Percentiles rank a stretch among this genome's conserved stretches.
Conservation (phyloP, 2,888 invertebrate species). For the Lucinisca nassula region DNA sequence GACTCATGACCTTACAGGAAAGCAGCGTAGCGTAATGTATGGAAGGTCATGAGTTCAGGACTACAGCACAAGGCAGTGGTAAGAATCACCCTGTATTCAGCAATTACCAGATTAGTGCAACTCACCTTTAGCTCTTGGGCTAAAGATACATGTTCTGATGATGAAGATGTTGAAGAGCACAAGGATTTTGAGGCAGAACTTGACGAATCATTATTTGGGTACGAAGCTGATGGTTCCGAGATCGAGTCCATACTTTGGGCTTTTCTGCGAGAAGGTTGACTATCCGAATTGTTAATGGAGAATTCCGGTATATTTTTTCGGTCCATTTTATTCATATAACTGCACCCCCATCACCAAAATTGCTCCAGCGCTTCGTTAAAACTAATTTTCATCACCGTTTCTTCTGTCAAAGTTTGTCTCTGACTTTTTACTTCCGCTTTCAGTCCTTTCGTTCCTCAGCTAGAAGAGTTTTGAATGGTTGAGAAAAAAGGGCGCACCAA, state of each 20-base stretch:
- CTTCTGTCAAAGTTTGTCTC: neutral
- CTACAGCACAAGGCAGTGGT: too few species aligned
- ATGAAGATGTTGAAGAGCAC: conserved; percentile 86
- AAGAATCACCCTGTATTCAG: too few species aligned
- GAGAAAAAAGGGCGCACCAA: too few species aligned
- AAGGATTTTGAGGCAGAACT: conserved; percentile 85
- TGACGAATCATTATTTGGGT: conserved; percentile 74
- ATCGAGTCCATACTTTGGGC: conserved; percentile 73
- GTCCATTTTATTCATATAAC: neutral
- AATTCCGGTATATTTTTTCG: neutral
- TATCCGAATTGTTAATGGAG: neutral
- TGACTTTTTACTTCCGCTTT: conserved; percentile 2
- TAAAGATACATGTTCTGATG: conserved; percentile 84
- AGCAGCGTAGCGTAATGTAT: too few species aligned
- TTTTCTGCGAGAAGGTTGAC: conserved; percentile 3
- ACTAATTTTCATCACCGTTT: neutral
- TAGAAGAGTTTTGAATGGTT: too few species aligned
- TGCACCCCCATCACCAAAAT: too few species aligned
- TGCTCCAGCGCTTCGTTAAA: too few species aligned
- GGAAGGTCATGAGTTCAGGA: too few species aligned
- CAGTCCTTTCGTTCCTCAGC: neutral
- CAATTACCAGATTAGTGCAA: too few species aligned
- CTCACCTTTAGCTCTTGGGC: conserved; percentile 68
- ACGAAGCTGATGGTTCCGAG: conserved; percentile 75
- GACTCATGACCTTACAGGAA: too few species aligned